These are phyloP conservation scores for Phylloscopus trochilus DNA, from an alignment of 2,113 vertebrate species.

Conservation along the genomic window DNA sequence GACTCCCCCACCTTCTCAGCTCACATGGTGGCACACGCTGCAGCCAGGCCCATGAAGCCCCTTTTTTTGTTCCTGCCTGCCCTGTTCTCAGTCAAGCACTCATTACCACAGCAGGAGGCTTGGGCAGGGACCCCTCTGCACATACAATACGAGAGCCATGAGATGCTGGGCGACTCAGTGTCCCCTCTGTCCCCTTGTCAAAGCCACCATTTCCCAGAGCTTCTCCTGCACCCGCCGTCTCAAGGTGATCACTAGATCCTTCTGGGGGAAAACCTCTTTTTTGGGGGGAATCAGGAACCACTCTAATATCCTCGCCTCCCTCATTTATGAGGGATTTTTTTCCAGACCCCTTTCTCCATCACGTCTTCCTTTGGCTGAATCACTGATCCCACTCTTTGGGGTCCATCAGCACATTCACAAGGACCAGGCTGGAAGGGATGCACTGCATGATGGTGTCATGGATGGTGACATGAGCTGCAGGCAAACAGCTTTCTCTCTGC, in stretches of 20 bases:
- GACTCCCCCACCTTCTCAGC: background rate
- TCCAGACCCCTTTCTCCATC: background rate
- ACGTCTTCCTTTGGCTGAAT: background rate
- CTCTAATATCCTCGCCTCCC: background rate
- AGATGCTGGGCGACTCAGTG: background rate
- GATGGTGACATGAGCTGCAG: background rate
- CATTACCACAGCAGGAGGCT: background rate
- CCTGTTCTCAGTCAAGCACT: background rate
- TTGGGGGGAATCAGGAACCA: background rate
- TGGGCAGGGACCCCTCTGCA: background rate
- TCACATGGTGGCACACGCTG: background rate
- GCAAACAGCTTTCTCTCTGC: background rate
- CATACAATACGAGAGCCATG: background rate
- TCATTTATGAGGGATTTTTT: background rate
- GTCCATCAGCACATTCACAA: background rate
- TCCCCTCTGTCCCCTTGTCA: background rate
- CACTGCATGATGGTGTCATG: fast-evolving
- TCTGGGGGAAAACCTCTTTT: background rate
- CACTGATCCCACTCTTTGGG: background rate
- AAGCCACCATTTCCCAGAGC: background rate
- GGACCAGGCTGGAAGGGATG: background rate
- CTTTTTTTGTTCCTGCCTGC: background rate
- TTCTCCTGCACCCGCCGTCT: background rate
- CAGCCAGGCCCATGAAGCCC: background rate
- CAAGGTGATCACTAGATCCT: background rate